Percentiles rank a stretch among this genome's conserved stretches.
phyloP scores from a whole-genome alignment of 2,888 invertebrate genomes.

The Psococerastis gibbosa region DNA sequence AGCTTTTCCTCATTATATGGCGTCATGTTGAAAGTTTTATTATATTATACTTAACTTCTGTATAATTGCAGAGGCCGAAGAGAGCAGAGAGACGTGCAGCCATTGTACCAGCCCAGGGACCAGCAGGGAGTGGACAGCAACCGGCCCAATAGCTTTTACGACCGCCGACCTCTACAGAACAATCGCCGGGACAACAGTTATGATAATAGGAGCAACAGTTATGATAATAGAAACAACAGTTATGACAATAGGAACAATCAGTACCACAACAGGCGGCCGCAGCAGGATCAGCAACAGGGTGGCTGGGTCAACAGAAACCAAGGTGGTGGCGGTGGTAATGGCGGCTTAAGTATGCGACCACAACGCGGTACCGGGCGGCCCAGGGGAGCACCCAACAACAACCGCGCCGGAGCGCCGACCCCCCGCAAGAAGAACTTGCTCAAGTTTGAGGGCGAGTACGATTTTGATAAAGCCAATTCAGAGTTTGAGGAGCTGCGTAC shows the following conservation, averaged over 20 bases:
- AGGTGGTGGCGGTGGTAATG: too few species aligned
- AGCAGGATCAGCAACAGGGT: slow-evolving; percentile 15
- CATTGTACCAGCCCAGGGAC: slow-evolving; percentile 7
- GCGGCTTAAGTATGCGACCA: too few species aligned
- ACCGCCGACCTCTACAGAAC: slow-evolving; percentile 15
- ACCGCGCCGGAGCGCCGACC: slow-evolving; percentile 22
- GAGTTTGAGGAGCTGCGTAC: slow-evolving; percentile 79
- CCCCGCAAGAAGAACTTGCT: slow-evolving; percentile 42
- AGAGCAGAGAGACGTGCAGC: too few species aligned
- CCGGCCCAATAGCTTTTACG: neutral
- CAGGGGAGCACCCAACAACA: neutral
- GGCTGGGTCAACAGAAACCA: slow-evolving; percentile 13
- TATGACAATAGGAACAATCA: too few species aligned
- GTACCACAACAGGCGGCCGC: slow-evolving; percentile 18
- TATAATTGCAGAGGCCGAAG: too few species aligned
- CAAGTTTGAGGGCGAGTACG: slow-evolving; percentile 93
- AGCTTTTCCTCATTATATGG: too few species aligned
- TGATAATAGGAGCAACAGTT: too few species aligned
- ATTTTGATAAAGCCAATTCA: slow-evolving; percentile 96
- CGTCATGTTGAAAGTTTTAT: neutral
- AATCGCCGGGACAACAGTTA: slow-evolving; percentile 14
- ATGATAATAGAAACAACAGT: too few species aligned
- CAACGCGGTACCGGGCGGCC: slow-evolving; percentile 23
- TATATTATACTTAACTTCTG: too few species aligned
- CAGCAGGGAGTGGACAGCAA: slow-evolving; percentile 10